Evolutionary conservation across 2,888 invertebrate genomes (phyloP), one percentile per base, ranked within the genome.

Genomic region (Ceriagrion tenellum): DNA sequence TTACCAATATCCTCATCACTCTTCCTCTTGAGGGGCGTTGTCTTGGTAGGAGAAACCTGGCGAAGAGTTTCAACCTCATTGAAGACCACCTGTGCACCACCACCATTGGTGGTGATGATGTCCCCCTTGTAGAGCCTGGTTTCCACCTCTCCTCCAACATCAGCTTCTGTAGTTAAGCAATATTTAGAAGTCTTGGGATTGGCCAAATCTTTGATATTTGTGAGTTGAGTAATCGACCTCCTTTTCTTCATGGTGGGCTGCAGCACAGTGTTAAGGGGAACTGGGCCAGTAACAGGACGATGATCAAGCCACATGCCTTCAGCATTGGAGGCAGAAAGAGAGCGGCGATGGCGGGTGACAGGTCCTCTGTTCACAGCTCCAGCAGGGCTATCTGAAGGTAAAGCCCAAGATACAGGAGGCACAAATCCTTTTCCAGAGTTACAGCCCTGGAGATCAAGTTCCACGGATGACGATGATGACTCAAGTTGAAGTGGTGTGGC

Each of bases 51-150:
- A 0, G 98, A 98, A 96, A 98, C 98, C 96, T 99, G 99, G 96
- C 98, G 98, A 18, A 99, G 97, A 96, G 98, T 98, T 97, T 99
- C 99, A 0, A 99, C 98, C 97, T 99, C 99, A 96, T 99, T 98
- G 96, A 99, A 99, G 55, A 99, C 98, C 0, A 99, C 98, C 96
- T 99, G 99, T 0, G 99, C 99, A 0, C 99, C 99, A 0, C 99
- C 99, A 1, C 99, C 98, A 95, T 98, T 98, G 0, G 99, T 99
- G 0, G 99, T 99, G 3, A 99, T 98, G 6, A 99, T 98, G 96
- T 99, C 99, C 26, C 98, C 99, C 98, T 99, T 99, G 96, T 98
- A 99, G 30, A 99, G 96, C 96, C 98, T 98, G 0, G 99, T 99
- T 97, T 99, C 99, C 4, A 99, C 97, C 96, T 99, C 99, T 0